These are phyloP conservation scores for Scaptomyza tumidula DNA, from an alignment of 2,888 invertebrate genomes.

Conservation along the genomic window DNA sequence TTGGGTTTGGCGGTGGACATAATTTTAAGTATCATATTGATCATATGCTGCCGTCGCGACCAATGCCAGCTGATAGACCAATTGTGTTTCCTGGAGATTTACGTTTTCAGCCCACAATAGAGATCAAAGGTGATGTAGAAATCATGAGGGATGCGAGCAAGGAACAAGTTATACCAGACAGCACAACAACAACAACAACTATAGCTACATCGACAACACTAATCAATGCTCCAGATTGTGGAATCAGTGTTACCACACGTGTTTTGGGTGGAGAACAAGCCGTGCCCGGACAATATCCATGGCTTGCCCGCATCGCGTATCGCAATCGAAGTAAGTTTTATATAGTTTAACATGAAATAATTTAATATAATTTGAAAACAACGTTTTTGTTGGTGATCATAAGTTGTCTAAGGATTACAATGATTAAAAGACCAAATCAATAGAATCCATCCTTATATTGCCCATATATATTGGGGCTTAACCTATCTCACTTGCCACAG, in stretches of 20 bases:
- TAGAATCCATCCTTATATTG: background rate
- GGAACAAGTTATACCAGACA: background rate
- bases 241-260: slow-evolving; percentile 80
- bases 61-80: slow-evolving; percentile 51
- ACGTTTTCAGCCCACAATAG: slow-evolving; percentile 56
- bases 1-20: slow-evolving; percentile 20
- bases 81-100: slow-evolving; percentile 74
- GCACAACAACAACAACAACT: background rate
- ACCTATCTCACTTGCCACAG: slow-evolving; percentile 65
- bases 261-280: slow-evolving; percentile 85
- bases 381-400: background rate
- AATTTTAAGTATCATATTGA: slow-evolving; percentile 56
- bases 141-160: slow-evolving; percentile 15
- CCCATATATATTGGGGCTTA: slow-evolving; percentile 23
- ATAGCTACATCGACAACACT: slow-evolving; percentile 1
- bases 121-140: slow-evolving; percentile 11
- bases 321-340: slow-evolving; percentile 82
- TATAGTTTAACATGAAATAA: slow-evolving; percentile 11
- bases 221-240: slow-evolving; percentile 74
- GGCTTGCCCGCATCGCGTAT: slow-evolving; percentile 86
- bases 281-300: slow-evolving; percentile 86
- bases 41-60: slow-evolving; percentile 40
- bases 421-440: slow-evolving; percentile 1
- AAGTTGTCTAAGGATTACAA: background rate
- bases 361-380: slow-evolving; percentile 28